These are phyloP conservation scores for Mormyrus lacerda DNA, from an alignment of 2,113 vertebrate species.

Conservation along the genomic window DNA sequence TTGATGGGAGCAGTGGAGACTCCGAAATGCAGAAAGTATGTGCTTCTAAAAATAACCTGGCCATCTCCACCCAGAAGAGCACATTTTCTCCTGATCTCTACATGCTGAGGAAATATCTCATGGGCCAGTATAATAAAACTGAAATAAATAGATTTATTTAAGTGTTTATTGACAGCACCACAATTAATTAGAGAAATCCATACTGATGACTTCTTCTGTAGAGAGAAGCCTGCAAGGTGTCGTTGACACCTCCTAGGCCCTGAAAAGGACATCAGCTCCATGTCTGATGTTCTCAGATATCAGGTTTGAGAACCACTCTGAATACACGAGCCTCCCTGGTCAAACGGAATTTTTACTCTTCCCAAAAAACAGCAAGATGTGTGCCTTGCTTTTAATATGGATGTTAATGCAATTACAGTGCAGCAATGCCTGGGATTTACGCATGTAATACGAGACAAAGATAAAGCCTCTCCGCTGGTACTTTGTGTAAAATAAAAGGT, in stretches of 20 bases:
- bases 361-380: not conserved
- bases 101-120: constrained; percentile 35
- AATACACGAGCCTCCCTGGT: not conserved
- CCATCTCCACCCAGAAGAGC: not conserved
- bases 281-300: not conserved
- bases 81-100: constrained; percentile 26
- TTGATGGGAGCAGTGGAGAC: constrained; percentile 55
- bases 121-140: constrained; percentile 51
- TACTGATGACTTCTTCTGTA: constrained; percentile 40
- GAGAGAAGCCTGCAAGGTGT: constrained; percentile 41
- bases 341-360: not conserved
- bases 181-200: constrained; percentile 51
- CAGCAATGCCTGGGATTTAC: not conserved
- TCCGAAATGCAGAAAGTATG: constrained; percentile 48
- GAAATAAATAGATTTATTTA: constrained; percentile 52
- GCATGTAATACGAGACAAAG: not conserved
- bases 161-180: constrained; percentile 41
- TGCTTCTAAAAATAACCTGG: constrained; percentile 56
- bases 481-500: constrained; percentile 3
- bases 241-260: not conserved
- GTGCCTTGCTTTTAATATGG: not conserved
- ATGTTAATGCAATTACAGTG: not conserved
- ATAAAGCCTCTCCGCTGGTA: not conserved
- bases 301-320: not conserved
- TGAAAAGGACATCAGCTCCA: not conserved